Evolutionary conservation across 2,113 vertebrate genomes (phyloP), one percentile per base, ranked within the genome.

Genomic region (Epinephelus cyanopodus): DNA sequence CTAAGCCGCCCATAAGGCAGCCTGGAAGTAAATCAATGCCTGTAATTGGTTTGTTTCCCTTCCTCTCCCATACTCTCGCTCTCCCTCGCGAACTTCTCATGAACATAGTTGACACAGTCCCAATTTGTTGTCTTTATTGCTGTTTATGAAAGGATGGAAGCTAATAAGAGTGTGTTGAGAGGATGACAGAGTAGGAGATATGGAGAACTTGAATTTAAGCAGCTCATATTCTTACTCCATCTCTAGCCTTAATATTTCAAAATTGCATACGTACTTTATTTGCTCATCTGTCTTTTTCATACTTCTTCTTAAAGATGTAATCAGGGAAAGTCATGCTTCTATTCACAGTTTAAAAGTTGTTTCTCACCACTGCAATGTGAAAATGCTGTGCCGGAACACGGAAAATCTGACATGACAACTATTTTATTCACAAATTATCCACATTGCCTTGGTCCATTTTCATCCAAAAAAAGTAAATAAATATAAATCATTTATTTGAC

Each of bases 1-100:
- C 90, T 85, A 93, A 94, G 82, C 74, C 17, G 0, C 45, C 80
- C 70, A 90, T 91, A 90, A 92, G 82, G 87, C 74, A 25, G 25
- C 63, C 82, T 74, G 84, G 71, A 92, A 90, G 89, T 89, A 91
- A 93, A 94, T 94, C 92, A 90, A 79, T 88, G 79, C 42, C 82
- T 77, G 79, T 90, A 92, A 94, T 91, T 94, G 87, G 81, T 83
- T 92, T 87, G 82, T 89, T 90, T 84, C 81, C 84, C 37, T 57
- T 47, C 74, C 54, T 69, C 81, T n/a, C 29, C 29, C 29, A 11
- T 50, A 25, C 62, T 47, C 70, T 62, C 23, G 0, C 33, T 76
- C 29, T 67, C n/a, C 53, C 33, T 23, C 6, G 3, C 77, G 63
- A 83, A 19, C 79, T 23, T 56, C 66, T 70, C 58, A 58, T 73